Conservation (phyloP, 2,113 vertebrate genomes). For the Chaetops frenatus region DNA sequence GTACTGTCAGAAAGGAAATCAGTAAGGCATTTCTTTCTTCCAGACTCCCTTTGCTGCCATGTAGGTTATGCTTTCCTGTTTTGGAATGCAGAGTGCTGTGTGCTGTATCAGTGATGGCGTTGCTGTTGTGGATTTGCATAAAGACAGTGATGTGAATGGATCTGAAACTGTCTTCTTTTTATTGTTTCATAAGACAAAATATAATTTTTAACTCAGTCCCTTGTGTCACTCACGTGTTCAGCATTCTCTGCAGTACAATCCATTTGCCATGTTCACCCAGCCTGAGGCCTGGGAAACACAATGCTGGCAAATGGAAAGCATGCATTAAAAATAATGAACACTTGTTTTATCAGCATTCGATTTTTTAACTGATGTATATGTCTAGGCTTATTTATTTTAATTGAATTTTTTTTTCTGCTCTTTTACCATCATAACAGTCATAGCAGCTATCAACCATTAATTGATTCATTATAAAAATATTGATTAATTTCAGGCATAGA, state of each 20-base stretch:
- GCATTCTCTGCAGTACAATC: neutral
- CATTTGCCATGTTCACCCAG: neutral
- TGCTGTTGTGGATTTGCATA: neutral
- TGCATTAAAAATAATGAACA: conserved; percentile 41
- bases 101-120: neutral
- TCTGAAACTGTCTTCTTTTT: neutral
- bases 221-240: neutral
- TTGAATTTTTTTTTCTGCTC: neutral
- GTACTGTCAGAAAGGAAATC: neutral
- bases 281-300: neutral
- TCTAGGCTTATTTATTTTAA: neutral
- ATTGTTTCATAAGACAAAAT: conserved; percentile 14
- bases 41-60: neutral
- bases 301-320: neutral
- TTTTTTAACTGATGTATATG: neutral
- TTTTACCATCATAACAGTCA: neutral
- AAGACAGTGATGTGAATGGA: neutral
- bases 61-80: neutral
- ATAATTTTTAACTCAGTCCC: conserved; percentile 5
- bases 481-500: neutral
- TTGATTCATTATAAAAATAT: neutral
- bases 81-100: neutral
- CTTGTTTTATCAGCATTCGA: neutral
- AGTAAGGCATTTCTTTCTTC: neutral
- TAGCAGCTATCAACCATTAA: neutral